Base-by-base conservation (phyloP, 2,888 invertebrate genomes). In the Yponomeuta sedellus region DNA sequence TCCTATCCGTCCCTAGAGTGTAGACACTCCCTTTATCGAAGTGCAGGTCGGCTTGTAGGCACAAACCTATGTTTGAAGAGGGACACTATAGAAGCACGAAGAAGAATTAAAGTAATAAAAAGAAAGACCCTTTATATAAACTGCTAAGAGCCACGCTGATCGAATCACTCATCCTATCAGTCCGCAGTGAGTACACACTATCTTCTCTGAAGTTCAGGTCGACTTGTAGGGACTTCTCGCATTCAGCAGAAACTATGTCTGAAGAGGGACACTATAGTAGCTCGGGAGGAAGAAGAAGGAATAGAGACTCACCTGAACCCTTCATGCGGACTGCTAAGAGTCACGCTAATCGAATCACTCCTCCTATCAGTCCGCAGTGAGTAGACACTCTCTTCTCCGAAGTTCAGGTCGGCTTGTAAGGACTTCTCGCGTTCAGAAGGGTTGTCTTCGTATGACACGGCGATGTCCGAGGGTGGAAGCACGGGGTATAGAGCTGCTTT, bases 41-140 rank as follows among this genome's bases (percentile, higher is more conserved):
- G 40, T 75, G 79, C 67, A 86, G 74, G 68, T 88, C 88, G 0
- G 79, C 72, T 0, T 81, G 78, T 0, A 90, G 68, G 0, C 83
- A 77, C 2, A 1, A 72, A n/a, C n/a, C 73, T 56, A 34, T 34
- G 0, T 34, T 8, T 34, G 10, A 34, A 34, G 34, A 34, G 3
- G 34, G 34, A 3, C 6, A 34, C 34, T 34, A 34, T 34, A 52
- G 44, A 52, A 16, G 5, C 12, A 52, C 3, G 10, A 52, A 10
- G 66, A 66, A 70, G 67, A 64, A 58, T n/a, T n/a, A n/a, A n/a
- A n/a, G n/a, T n/a, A n/a, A n/a, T n/a, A n/a, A n/a, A n/a, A n/a
- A n/a, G n/a, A n/a, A n/a, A n/a, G n/a, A 85, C 44, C 85, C 82
- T 66, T 84, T 72, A 72, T 87, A 88, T 0, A 91, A 91, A 6